Evolutionary conservation across 2,797 vertebrate species (phyloP), one percentile per base, ranked within the genome.

Genomic region (Channa striata): DNA sequence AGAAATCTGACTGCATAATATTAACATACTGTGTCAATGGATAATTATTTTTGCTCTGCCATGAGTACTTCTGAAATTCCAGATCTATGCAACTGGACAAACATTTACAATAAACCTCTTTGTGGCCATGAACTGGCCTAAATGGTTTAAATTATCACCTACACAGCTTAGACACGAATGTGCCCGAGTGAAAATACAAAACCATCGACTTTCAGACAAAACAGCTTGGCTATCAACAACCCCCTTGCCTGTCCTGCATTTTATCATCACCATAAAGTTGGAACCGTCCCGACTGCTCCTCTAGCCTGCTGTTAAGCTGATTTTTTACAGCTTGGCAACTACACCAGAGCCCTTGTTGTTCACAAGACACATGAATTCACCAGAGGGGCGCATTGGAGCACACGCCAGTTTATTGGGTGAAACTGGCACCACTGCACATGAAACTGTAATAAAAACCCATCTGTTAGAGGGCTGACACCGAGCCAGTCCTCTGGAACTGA

Each of bases 381-480:
- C 74, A 59, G 77, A 76, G 84, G 69, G 60, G 47, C 46, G 17
- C 37, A 75, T 74, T 67, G 74, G 66, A 86, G 75, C 49, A 67
- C 69, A 69, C 78, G 89, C 82, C 89, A 87, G 81, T 87, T 89
- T 82, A 82, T 84, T 81, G 77, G 77, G 73, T 77, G 75, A 88
- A 81, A 72, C 83, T 91, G 87, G 87, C 90, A 82, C 58, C 11
- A 21, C 60, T 57, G 81, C 90, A 82, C 80, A 87, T 85, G 72
- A 91, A 91, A 88, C 82, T 84, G 83, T 88, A 89, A 93, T 91
- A 89, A 90, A 92, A 90, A 87, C 69, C 85, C 89, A 93, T 93
- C 90, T 92, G 90, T 85, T 91, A 63, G 62, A 86, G 64, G 67
- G 63, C 81, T 77, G 77, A 91, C 40, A 54, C 67, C 25, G 63